phyloP scores from a whole-genome alignment of 2,888 invertebrate genomes.

The Orthosia incerta region DNA sequence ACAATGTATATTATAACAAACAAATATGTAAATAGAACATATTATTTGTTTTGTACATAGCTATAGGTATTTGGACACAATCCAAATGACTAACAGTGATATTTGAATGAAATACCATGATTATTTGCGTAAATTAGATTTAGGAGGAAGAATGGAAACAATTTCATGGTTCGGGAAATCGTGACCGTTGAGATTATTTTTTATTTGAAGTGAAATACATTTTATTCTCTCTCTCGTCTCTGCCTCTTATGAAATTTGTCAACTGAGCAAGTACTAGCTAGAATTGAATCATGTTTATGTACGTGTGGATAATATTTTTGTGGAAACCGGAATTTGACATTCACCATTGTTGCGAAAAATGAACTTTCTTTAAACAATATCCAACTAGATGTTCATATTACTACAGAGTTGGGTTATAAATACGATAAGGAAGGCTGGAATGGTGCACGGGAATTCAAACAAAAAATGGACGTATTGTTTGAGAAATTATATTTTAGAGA shows the following conservation, averaged over 20 bases:
- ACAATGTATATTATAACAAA: conserved; percentile 19
- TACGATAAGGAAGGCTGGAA: too few relatives aligned
- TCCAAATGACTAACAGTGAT: conserved; percentile 55
- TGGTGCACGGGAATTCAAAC: too few relatives aligned
- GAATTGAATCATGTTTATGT: conserved; percentile 30
- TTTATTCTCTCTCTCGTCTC: conserved; percentile 1
- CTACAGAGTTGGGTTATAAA: too few relatives aligned
- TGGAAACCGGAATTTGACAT: conserved; percentile 20
- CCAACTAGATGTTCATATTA: background rate
- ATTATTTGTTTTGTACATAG: conserved; percentile 13
- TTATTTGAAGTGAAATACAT: conserved; percentile 32
- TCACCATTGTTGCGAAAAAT: conserved; percentile 1
- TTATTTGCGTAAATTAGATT: conserved; percentile 50
- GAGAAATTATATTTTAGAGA: too few relatives aligned
- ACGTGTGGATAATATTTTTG: conserved; percentile 17
- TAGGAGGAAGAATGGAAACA: conserved; percentile 33
- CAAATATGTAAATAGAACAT: conserved; percentile 25
- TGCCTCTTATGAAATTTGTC: conserved; percentile 25
- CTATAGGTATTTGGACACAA: conserved; percentile 56
- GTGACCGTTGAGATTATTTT: conserved; percentile 33
- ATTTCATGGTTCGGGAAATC: conserved; percentile 45
- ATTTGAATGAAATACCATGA: conserved; percentile 56
- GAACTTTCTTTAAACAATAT: background rate
- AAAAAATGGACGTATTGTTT: too few relatives aligned
- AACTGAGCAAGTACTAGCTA: conserved; percentile 19